A percentile compares a stretch with the other conserved stretches of the same genome.
Conservation (phyloP, 2,113 vertebrate species). For the Phalacrocorax carbo region DNA sequence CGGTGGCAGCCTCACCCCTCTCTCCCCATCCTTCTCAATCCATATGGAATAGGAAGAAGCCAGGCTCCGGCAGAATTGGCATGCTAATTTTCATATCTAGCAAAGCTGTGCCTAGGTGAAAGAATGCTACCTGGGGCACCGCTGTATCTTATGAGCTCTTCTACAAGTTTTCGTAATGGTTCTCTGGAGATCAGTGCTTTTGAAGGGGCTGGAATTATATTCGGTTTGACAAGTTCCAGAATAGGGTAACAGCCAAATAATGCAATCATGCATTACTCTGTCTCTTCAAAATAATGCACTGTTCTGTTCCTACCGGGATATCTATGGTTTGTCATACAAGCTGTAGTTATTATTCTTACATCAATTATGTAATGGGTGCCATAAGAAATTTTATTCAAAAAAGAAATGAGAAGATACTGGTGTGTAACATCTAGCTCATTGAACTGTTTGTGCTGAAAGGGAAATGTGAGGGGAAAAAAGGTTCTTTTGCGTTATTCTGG, state of each 20-base stretch:
- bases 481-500: background rate
- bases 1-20: background rate
- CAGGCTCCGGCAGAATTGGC: background rate
- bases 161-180: background rate
- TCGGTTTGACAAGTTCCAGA: background rate
- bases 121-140: background rate
- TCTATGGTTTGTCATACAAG: background rate
- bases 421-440: background rate
- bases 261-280: background rate
- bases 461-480: background rate
- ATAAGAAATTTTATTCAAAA: background rate
- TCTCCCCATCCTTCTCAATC: background rate
- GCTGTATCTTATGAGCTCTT: background rate
- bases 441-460: background rate
- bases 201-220: background rate
- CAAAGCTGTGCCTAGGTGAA: background rate
- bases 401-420: accelerated
- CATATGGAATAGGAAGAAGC: background rate
- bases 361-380: background rate
- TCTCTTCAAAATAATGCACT: background rate
- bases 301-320: accelerated
- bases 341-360: background rate
- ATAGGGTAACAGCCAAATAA: background rate
- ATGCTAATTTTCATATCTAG: background rate
- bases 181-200: background rate